phyloP scores from a whole-genome alignment of 2,797 vertebrate genomes.

The Lepilemur ruficaudatus region DNA sequence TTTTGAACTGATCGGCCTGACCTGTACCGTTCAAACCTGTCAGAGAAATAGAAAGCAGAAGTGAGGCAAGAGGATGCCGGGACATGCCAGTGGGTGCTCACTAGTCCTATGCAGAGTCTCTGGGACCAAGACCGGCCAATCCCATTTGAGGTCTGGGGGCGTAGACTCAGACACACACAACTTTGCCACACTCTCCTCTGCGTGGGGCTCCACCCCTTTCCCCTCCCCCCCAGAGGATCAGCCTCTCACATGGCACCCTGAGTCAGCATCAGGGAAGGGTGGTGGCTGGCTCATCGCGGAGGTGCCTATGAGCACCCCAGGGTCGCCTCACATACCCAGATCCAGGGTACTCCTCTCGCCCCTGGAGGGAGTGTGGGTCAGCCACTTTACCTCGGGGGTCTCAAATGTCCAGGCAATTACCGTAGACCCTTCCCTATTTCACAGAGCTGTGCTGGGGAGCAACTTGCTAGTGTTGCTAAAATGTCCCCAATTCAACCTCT shows the following conservation, averaged over 20 bases:
- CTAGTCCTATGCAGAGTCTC: not conserved
- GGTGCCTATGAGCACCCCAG: not conserved
- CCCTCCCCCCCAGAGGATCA: too few relatives aligned
- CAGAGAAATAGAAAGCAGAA: not conserved
- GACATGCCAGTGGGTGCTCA: too few relatives aligned
- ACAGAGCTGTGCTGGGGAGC: not conserved
- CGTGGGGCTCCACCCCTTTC: not conserved
- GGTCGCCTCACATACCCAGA: not conserved
- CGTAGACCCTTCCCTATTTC: not conserved
- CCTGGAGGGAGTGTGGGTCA: not conserved
- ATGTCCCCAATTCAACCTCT: not conserved
- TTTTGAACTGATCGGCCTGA: constrained; percentile 92
- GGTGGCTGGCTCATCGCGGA: not conserved
- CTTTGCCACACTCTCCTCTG: not conserved
- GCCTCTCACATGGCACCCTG: not conserved
- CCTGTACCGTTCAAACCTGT: constrained; percentile 95
- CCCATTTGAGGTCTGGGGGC: not conserved
- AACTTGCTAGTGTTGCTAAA: not conserved
- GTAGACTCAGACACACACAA: not conserved
- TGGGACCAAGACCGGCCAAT: not conserved
- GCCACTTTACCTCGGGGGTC: not conserved
- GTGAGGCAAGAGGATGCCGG: not conserved
- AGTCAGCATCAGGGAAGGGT: not conserved
- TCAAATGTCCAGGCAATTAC: not conserved
- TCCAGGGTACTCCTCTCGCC: not conserved